A percentile compares a stretch with the other conserved stretches of the same genome.
These are phyloP conservation scores for Elephas maximus DNA, from an alignment of 2,113 vertebrate genomes.

Conservation along the genomic window DNA sequence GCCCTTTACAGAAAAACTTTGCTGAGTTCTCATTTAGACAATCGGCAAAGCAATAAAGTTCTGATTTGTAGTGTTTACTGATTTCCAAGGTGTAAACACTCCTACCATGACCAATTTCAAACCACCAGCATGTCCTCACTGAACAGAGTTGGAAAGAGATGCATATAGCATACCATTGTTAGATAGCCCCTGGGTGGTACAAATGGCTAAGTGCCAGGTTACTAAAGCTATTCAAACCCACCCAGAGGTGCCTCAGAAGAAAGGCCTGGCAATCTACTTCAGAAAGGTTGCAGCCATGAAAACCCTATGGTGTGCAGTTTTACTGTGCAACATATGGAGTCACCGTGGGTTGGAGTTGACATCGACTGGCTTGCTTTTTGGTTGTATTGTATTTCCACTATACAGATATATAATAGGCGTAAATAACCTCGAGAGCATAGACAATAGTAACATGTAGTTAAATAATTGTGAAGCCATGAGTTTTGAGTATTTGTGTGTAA, in stretches of 20 bases:
- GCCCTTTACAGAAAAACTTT: neutral
- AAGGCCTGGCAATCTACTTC: too few species aligned
- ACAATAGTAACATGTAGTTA: too few species aligned
- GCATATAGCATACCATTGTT: neutral
- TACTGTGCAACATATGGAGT: too few species aligned
- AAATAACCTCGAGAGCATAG: too few species aligned
- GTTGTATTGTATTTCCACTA: neutral
- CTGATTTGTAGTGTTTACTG: neutral
- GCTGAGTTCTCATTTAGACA: neutral
- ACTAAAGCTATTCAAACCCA: too few species aligned
- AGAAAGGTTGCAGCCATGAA: too few species aligned
- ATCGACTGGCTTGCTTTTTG: too few species aligned
- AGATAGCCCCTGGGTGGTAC: too few species aligned
- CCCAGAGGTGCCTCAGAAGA: too few species aligned
- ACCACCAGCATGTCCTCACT: neutral
- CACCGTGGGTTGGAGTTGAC: too few species aligned
- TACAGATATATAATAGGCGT: neutral
- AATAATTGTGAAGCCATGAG: neutral
- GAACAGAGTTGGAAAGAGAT: neutral
- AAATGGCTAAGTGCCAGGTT: too few species aligned
- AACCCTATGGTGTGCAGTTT: too few species aligned
- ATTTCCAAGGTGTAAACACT: neutral
- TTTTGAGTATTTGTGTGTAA: slow-evolving; percentile 40
- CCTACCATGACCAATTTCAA: neutral
- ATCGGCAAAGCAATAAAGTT: neutral